Conservation (phyloP, 2,888 invertebrate genomes). For the Ophion slaviceki region DNA sequence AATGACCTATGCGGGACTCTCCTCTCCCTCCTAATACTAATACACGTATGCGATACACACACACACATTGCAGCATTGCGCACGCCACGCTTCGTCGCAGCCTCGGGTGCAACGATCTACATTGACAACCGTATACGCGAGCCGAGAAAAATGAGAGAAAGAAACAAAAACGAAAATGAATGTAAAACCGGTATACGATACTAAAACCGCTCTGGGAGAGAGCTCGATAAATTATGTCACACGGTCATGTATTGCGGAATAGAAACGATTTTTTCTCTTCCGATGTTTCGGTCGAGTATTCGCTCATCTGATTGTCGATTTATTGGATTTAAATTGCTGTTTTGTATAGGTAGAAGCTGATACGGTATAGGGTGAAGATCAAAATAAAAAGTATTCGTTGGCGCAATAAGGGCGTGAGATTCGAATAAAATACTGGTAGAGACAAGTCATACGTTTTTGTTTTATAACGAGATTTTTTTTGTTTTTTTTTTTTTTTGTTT, state of each 20-base stretch:
- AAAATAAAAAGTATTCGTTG: too few relatives aligned
- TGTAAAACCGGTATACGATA: slow-evolving; percentile 42
- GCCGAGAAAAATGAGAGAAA: slow-evolving; percentile 24
- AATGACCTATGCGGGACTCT: slow-evolving; percentile 79
- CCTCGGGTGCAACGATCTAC: slow-evolving; percentile 51
- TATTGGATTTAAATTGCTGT: not conserved
- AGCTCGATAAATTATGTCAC: slow-evolving; percentile 28
- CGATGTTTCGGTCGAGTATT: not conserved
- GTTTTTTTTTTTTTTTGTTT: too few relatives aligned
- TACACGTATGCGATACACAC: not conserved
- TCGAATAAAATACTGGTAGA: too few relatives aligned
- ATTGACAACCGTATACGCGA: slow-evolving; percentile 40
- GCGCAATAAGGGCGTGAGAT: too few relatives aligned
- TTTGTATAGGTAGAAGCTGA: not conserved
- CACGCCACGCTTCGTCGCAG: slow-evolving; percentile 50
- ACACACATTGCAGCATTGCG: slow-evolving; percentile 4
- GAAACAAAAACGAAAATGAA: slow-evolving; percentile 1
- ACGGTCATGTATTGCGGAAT: slow-evolving; percentile 10
- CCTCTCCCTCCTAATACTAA: slow-evolving; percentile 69
- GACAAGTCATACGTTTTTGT: too few relatives aligned
- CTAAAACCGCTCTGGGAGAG: slow-evolving; percentile 36
- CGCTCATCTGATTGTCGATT: not conserved
- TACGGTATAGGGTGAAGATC: too few relatives aligned
- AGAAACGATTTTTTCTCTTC: not conserved
- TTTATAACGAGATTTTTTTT: too few relatives aligned